A percentile compares a stretch with the other conserved stretches of the same genome.
Conservation (phyloP, 2,797 vertebrate genomes). For the Podarcis lilfordi region DNA sequence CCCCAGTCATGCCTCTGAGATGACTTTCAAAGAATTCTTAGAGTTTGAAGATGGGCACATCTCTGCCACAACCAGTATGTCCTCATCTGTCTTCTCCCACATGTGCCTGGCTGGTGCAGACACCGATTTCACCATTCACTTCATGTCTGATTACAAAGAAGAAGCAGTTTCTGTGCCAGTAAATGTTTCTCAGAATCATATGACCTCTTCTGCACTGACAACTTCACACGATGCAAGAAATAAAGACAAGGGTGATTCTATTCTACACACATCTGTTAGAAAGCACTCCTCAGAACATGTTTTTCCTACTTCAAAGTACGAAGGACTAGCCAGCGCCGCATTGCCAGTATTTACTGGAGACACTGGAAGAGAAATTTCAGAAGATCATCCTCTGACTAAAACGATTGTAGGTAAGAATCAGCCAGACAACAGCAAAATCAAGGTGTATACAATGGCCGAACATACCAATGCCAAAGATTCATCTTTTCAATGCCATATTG, state of each 20-base stretch:
- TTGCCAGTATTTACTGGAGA: not conserved
- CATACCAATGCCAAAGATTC: not conserved
- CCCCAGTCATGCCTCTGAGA: slow-evolving; percentile 59
- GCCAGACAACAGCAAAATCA: not conserved
- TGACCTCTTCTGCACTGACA: not conserved
- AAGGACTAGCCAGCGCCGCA: not conserved
- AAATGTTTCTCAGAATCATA: not conserved
- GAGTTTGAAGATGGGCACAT: slow-evolving; percentile 78
- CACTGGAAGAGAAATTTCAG: not conserved
- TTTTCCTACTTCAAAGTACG: not conserved
- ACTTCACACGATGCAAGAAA: not conserved
- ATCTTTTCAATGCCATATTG: not conserved
- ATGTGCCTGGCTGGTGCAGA: slow-evolving; percentile 42
- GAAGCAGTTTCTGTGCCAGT: not conserved
- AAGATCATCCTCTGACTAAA: not conserved
- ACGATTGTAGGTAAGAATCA: not conserved
- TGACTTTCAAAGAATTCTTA: slow-evolving; percentile 49
- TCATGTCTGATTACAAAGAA: slow-evolving; percentile 46
- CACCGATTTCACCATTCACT: slow-evolving; percentile 62
- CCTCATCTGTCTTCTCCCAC: slow-evolving; percentile 60
- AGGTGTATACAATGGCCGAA: not conserved
- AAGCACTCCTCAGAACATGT: not conserved
- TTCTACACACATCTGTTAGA: not conserved
- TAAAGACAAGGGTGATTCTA: not conserved
- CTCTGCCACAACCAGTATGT: slow-evolving; percentile 47